A percentile compares a stretch with the other conserved stretches of the same genome.
These are phyloP conservation scores for Nasua narica DNA, from an alignment of 2,797 vertebrate genomes.

Conservation along the genomic window DNA sequence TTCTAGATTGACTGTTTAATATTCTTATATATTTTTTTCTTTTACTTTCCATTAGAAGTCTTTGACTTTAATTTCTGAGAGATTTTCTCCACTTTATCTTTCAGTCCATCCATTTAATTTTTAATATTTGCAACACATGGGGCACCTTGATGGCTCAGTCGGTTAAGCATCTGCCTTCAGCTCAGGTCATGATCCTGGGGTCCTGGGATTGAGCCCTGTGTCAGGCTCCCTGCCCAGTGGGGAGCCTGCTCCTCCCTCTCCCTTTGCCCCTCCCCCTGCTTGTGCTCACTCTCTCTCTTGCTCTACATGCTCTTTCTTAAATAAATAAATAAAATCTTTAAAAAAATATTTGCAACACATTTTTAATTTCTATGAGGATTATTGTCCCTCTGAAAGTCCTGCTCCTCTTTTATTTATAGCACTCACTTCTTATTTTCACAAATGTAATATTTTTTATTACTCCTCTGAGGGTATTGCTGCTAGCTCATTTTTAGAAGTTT, in stretches of 20 bases:
- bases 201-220: no score
- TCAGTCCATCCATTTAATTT: background rate
- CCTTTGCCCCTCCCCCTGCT: no score
- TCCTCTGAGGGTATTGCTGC: background rate
- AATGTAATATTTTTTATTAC: background rate
- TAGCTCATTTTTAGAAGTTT: background rate
- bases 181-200: no score
- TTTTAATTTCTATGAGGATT: background rate
- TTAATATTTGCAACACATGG: background rate
- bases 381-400: background rate
- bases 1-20: background rate
- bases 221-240: no score
- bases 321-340: no score
- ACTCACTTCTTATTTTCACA: background rate
- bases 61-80: background rate
- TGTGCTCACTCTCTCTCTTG: no score
- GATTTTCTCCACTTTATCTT: background rate
- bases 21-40: background rate
- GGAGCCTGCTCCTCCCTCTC: no score
- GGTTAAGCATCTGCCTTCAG: no score
- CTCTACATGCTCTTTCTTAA: no score
- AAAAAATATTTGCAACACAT: background rate
- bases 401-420: background rate
- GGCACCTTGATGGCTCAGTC: no score
- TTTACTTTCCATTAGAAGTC: background rate